These are phyloP conservation scores for Cryptosula pallasiana DNA, from an alignment of 2,888 invertebrate genomes.

Conservation along the genomic window DNA sequence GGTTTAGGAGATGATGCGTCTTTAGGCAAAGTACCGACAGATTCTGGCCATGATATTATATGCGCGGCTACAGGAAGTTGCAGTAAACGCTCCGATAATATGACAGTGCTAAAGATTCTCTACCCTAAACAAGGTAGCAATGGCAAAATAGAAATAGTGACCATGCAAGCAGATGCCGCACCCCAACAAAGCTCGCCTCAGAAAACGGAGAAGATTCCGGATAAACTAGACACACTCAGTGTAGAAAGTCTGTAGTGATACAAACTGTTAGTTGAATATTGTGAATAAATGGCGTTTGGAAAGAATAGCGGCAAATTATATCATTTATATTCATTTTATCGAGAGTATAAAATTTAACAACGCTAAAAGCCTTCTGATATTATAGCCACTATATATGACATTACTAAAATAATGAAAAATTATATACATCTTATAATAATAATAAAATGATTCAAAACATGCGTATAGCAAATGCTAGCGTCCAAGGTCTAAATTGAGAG, in stretches of 20 bases:
- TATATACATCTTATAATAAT: too few relatives aligned
- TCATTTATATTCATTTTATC: too few relatives aligned
- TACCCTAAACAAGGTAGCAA: constrained; percentile 12
- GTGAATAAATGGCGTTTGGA: too few relatives aligned
- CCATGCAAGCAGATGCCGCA: too few relatives aligned
- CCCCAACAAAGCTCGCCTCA: background rate
- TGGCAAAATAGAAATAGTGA: constrained; percentile 10
- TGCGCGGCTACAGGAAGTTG: constrained; percentile 1
- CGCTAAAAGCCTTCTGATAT: too few relatives aligned
- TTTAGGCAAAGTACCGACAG: background rate
- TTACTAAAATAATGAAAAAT: too few relatives aligned
- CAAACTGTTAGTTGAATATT: too few relatives aligned
- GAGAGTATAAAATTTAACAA: too few relatives aligned
- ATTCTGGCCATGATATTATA: constrained; percentile 1
- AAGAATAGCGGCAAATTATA: too few relatives aligned
- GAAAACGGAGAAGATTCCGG: background rate
- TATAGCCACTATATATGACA: too few relatives aligned
- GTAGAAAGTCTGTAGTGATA: constrained; percentile 11
- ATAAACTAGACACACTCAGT: background rate
- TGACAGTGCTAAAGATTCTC: background rate
- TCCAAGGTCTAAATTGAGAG: background rate
- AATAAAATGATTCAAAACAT: too few relatives aligned
- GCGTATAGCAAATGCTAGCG: too few relatives aligned
- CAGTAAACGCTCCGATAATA: background rate
- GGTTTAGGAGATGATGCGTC: constrained; percentile 17